Evolutionary conservation across 2,888 invertebrate species (phyloP), one percentile per base, ranked within the genome.

Genomic region (Andricus quercusramuli): DNA sequence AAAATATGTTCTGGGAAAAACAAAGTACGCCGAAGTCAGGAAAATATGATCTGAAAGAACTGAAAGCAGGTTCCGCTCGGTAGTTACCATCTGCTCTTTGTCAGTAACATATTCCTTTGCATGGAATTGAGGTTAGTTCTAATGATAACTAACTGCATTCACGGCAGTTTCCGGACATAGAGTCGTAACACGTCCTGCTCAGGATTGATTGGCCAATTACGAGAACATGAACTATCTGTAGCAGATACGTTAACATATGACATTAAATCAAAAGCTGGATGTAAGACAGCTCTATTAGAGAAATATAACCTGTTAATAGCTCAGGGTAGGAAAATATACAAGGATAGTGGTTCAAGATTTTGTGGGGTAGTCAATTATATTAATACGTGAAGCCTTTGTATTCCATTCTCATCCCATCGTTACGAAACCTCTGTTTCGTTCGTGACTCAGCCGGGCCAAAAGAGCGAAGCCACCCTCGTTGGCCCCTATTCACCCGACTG

Each of bases 361-460:
- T 22, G 11, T 25, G 5, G 62, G 25, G 2, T 62, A 56, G 11
- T 56, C n/a, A 25, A 62, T 62, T 62, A 62, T 62, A 62, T 25
- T 62, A 62, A 62, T 25, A 62, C n/a, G 11, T 62, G 25, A 22
- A 62, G 62, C 15, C 22, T 32, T 29, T 20, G 47, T 29, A 17
- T 44, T 47, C 17, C 11, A 5, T n/a, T 56, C 51, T 32, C 51
- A 20, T 15, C 9, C 47, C 51, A 56, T 56, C 51, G 32, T 56
- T 32, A n/a, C 25, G 29, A 74, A 74, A 74, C 56, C 51, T 70
- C 47, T 44, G 88, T 89, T 91, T 90, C 25, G 88, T 89, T 91
- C 91, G 90, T 91, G 91, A 91, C 90, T 90, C 90, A 89, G 88
- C 88, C 84, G 85, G 86, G 85, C 88, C 87, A 88, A 90, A 89